These are phyloP conservation scores for Limosa lapponica DNA, from an alignment of 2,797 vertebrate species.

Conservation along the genomic window DNA sequence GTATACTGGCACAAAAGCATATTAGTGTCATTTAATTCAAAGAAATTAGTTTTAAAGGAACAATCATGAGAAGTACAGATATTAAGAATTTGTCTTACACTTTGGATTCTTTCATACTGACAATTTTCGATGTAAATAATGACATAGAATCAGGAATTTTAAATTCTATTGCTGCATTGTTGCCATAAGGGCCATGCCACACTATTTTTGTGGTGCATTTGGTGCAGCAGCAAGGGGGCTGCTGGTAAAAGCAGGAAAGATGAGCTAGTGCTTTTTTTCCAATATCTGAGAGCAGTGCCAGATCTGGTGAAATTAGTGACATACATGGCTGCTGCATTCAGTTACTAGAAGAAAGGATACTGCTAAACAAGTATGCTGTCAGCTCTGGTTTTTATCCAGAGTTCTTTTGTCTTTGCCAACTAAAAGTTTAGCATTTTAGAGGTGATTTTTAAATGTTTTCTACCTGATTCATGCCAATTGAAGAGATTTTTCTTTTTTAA, in stretches of 20 bases:
- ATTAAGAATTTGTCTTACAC: not conserved
- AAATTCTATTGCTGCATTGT: not conserved
- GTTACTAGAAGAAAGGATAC: not conserved
- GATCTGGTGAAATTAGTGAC: not conserved
- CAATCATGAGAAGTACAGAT: not conserved
- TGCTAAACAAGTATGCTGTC: not conserved
- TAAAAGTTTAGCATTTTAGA: not conserved
- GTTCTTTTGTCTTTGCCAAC: not conserved
- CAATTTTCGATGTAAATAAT: not conserved
- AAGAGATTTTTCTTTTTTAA: too few relatives aligned
- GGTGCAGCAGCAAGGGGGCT: not conserved
- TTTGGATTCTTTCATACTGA: not conserved
- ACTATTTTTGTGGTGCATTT: not conserved
- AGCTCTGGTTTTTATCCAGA: not conserved
- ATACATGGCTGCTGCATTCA: not conserved
- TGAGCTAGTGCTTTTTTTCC: not conserved
- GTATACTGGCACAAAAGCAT: not conserved
- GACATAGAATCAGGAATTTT: not conserved
- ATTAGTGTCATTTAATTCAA: not conserved
- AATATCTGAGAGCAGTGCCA: not conserved
- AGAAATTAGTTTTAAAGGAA: not conserved
- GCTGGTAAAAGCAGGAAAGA: not conserved
- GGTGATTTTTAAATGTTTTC: not conserved
- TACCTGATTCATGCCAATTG: not conserved
- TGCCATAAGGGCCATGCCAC: rapidly evolving